Evolutionary conservation across 2,113 vertebrate genomes (phyloP), one percentile per base, ranked within the genome.

Genomic region (Danionella cerebrum): DNA sequence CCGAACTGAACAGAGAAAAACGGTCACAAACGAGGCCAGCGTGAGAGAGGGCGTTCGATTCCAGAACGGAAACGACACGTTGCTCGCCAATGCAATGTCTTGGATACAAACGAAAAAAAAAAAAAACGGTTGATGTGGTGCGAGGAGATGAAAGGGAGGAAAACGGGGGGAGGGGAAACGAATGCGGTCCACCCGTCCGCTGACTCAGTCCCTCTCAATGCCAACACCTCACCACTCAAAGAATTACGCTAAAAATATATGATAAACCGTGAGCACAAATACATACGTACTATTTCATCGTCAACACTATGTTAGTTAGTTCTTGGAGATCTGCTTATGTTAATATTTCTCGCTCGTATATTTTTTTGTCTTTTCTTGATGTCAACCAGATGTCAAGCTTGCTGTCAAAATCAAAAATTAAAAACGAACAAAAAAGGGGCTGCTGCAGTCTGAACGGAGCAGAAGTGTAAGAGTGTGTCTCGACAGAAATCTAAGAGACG

Each of bases 321-420:
- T 79, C 76, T 76, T 79, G 78, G 83, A 80, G 76, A 77, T 82
- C 82, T 76, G 82, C 75, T 82, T 66, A 65, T 75, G 62, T 80
- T 82, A 59, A 42, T 31, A 73, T 70, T 77, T 69, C 67, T 79
- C 45, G 52, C 72, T 64, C 57, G 62, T 73, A 42, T 74, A 78
- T 53, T 50, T 60, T 71, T 59, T 74, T 71, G 16, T 16, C 44
- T 57, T 39, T 68, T 42, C 29, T 69, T 54, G 55, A 80, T 85
- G 83, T 85, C 85, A 90, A 89, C 84, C 86, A 86, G 89, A 84
- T 89, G 83, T 87, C 84, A 85, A 79, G 90, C 91, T 94, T 93
- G 92, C 92, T 90, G 90, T 83, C 48, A 72, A 75, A 76, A 81
- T 75, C 54, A 53, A 72, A 76, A 72, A 63, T 7, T 78, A 67